Base-by-base conservation (phyloP, 2,888 invertebrate species). In the Macrophya annulata region DNA sequence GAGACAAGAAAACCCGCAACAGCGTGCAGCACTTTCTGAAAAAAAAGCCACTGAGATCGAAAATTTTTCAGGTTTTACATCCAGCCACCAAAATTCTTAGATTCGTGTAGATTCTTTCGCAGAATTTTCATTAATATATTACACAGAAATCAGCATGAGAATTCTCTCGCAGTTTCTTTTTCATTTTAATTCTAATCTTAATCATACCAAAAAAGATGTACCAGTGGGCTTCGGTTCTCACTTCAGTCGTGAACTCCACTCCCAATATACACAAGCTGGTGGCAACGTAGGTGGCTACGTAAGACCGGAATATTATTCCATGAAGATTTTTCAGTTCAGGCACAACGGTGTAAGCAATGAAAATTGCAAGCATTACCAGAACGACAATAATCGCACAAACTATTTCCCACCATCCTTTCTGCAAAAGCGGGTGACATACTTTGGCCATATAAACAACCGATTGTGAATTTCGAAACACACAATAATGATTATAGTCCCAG, bases 281-380 rank as follows among this genome's bases (percentile, higher is more conserved):
- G 1, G 5, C 21, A 8, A 40, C 40, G 43, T 62, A 79, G 40
- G 79, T 79, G 10, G 43, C 62, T n/a, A 79, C 10, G 10, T 59
- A 79, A 12, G 59, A 59, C 1, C 79, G 79, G 21, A 79, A 79
- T 21, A 79, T 43, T 10, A 43, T n/a, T 5, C 96, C 96, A 89
- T 96, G 96, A 17, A 96, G 93, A 91, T 96, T 97, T 59, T 95
- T 93, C 31, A 96, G 92, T 87, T 96, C 96, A 0, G 96, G 96
- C 84, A 96, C 94, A 65, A 95, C 91, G 4, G 95, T 95, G 91
- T 97, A 96, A 0, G 96, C 96, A 55, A 96, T 89, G 88, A 96
- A 40, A 12, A 40, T 62, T n/a, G 59, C n/a, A 3, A 62, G 2
- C 79, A 79, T 79, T 8, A 51, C 48, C 8, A 37, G 31, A 15